Evolutionary conservation across 2,797 vertebrate species (phyloP).

Genomic region (Eremophila alpestris): DNA sequence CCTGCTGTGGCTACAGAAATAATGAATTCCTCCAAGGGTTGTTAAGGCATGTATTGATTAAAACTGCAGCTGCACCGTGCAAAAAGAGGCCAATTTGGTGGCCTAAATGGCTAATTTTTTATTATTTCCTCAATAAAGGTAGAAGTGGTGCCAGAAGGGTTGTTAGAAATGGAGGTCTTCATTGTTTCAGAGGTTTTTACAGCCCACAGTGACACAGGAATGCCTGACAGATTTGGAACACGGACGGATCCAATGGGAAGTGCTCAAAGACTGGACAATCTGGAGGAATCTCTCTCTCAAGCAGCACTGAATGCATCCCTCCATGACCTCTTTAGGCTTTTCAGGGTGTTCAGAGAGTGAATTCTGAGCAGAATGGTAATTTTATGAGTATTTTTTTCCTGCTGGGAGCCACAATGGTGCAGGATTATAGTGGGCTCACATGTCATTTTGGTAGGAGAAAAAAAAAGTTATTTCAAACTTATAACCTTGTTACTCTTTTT

Average conservation of each 20-base stretch:
- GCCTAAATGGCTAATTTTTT: not conserved
- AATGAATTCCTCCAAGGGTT: constrained; percentile 28
- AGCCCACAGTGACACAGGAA: rapidly evolving
- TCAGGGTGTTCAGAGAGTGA: not conserved
- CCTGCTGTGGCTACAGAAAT: constrained; percentile 32
- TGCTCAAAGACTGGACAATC: not conserved
- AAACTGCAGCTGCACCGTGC: not conserved
- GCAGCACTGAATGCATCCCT: not conserved
- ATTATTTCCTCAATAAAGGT: not conserved
- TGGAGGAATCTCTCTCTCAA: not conserved
- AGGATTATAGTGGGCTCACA: not conserved
- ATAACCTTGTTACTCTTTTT: rapidly evolving
- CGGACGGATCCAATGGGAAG: not conserved
- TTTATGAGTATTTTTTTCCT: not conserved
- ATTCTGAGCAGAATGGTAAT: not conserved
- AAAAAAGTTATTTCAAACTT: not conserved
- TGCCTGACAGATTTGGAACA: not conserved
- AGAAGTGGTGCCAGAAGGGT: not conserved
- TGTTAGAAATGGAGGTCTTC: not conserved
- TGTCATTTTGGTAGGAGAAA: not conserved
- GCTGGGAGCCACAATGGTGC: not conserved
- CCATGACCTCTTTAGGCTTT: not conserved
- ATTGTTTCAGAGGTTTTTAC: not conserved
- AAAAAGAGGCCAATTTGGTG: not conserved
- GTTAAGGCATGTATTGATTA: not conserved